Evolutionary conservation across 2,888 invertebrate genomes (phyloP), one percentile per base, ranked within the genome.

Genomic region (Allacma fusca): DNA sequence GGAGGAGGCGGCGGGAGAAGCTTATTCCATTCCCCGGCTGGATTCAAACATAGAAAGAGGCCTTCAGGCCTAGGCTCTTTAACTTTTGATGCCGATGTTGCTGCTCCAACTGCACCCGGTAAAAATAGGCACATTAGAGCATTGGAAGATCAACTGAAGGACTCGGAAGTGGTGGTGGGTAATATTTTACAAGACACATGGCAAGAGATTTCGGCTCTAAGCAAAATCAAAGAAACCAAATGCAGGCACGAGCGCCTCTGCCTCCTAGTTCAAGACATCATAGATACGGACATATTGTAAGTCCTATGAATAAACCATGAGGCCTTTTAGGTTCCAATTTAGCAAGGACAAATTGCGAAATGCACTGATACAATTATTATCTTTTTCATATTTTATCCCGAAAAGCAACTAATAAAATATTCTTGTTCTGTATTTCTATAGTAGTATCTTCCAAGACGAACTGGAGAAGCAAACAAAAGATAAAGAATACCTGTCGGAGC

Each of bases 391-490:
- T n/a, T n/a, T n/a, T n/a, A n/a, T n/a, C n/a, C n/a, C n/a, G n/a
- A n/a, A n/a, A n/a, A n/a, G n/a, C n/a, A n/a, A n/a, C n/a, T n/a
- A n/a, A n/a, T n/a, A n/a, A n/a, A n/a, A n/a, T n/a, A n/a, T n/a
- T n/a, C n/a, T n/a, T n/a, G n/a, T n/a, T n/a, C n/a, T n/a, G n/a
- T n/a, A 23, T 67, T 70, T 29, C 57, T 73, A 21, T 65, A 80
- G 80, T 44, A 67, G 59, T 40, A 23, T 80, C 24, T 80, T 80
- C 65, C 50, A 72, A 44, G 80, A 80, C 16, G 78, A 40, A 29
- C 40, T 78, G 28, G 75, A 78, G 43, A 75, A 62, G 64, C 13
- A 29, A 21, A 40, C 70, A 44, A 28, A n/a, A 21, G 78, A 78
- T 29, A 26, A 26, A 16, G 50, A 40, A 40, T 78, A 59, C 24